These are phyloP conservation scores for Hypolimnas misippus DNA, from an alignment of 2,888 invertebrate genomes.

Conservation along the genomic window DNA sequence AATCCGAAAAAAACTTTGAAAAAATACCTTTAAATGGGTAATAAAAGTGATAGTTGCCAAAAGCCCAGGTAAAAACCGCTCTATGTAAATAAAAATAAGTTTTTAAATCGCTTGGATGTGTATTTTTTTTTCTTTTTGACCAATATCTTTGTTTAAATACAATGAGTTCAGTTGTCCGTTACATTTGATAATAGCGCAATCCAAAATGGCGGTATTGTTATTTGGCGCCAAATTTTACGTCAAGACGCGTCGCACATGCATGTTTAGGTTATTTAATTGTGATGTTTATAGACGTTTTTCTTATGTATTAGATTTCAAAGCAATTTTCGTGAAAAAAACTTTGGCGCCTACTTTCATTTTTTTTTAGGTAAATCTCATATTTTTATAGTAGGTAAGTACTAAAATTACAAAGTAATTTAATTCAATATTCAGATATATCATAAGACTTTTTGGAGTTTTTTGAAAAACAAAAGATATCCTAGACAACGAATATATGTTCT, in stretches of 20 bases:
- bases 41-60: conserved; percentile 8
- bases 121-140: background rate
- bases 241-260: conserved; percentile 43
- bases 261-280: conserved; percentile 42
- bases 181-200: conserved; percentile 44
- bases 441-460: too few species aligned
- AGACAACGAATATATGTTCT: too few species aligned
- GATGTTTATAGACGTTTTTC: conserved; percentile 20
- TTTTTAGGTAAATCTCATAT: too few species aligned
- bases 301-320: background rate
- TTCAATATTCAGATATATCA: too few species aligned
- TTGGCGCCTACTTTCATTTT: conserved; percentile 11
- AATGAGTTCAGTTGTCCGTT: conserved; percentile 41
- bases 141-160: conserved; percentile 1
- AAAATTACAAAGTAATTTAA: too few species aligned
- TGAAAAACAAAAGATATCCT: too few species aligned
- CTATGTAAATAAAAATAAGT: background rate
- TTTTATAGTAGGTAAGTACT: too few species aligned
- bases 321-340: background rate
- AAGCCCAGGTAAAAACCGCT: background rate
- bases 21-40: background rate
- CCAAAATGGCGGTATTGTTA: conserved; percentile 49
- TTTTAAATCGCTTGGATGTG: background rate
- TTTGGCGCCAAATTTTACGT: conserved; percentile 60
- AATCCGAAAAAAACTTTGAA: background rate